Percentiles rank a stretch among this genome's conserved stretches.
Evolutionary conservation across 2,888 invertebrate species (phyloP).

Genomic region (Eupithecia inturbata): DNA sequence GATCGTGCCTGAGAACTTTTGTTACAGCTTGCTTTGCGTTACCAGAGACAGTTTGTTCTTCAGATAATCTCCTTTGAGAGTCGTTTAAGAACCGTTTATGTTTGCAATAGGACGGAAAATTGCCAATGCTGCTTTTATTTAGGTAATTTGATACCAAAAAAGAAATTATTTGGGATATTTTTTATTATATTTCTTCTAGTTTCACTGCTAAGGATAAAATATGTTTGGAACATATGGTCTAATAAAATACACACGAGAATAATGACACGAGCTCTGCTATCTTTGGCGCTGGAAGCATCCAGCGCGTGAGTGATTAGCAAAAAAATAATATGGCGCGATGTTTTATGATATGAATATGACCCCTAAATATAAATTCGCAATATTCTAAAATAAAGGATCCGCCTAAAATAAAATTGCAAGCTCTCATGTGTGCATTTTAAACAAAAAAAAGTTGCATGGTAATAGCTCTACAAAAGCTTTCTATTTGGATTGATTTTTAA

Average conservation of each 20-base stretch:
- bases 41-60: slow-evolving; percentile 39
- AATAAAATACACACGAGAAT: not conserved
- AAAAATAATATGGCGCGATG: not conserved
- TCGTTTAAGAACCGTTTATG: slow-evolving; percentile 43
- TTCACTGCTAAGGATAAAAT: not conserved
- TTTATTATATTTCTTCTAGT: slow-evolving; percentile 1
- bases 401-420: not conserved
- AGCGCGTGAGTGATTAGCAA: not conserved
- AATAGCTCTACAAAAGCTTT: not conserved
- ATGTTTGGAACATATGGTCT: not conserved
- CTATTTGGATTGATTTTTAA: slow-evolving; percentile 28
- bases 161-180: not conserved
- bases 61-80: slow-evolving; percentile 42
- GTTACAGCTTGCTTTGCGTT: slow-evolving; percentile 41
- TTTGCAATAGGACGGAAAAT: slow-evolving; percentile 25
- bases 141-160: slow-evolving; percentile 3
- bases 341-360: not conserved
- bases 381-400: not conserved
- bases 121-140: slow-evolving; percentile 16
- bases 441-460: not conserved
- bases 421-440: slow-evolving; percentile 7
- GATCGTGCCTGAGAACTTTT: slow-evolving; percentile 46
- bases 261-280: not conserved
- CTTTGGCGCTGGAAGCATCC: not conserved
- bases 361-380: not conserved